A percentile compares a stretch with the other conserved stretches of the same genome.
phyloP scores from a whole-genome alignment of 2,888 invertebrate genomes.

The Apodemia zela region DNA sequence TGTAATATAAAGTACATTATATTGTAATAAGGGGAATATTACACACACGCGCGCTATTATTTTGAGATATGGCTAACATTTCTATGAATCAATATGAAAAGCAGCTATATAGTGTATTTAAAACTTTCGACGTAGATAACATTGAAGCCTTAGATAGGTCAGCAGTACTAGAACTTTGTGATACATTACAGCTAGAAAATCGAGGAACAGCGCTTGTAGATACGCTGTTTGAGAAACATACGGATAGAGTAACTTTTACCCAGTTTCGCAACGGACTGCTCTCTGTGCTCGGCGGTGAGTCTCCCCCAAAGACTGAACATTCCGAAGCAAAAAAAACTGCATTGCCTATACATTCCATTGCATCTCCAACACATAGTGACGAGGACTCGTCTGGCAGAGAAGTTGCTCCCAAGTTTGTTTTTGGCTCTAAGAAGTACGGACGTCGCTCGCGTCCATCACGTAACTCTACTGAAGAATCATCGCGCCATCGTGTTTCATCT shows the following conservation, averaged over 20 bases:
- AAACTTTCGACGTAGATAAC: conserved; percentile 87
- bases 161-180: conserved; percentile 85
- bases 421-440: conserved; percentile 88
- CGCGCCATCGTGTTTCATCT: conserved; percentile 51
- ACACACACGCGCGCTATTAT: not conserved
- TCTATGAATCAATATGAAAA: conserved; percentile 88
- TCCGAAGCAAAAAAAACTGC: conserved; percentile 38
- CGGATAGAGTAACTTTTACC: conserved; percentile 82
- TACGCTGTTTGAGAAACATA: conserved; percentile 75
- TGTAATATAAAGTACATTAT: conserved; percentile 3
- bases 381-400: conserved; percentile 84
- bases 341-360: conserved; percentile 35
- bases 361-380: conserved; percentile 49
- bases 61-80: conserved; percentile 53
- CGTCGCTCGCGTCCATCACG: conserved; percentile 83
- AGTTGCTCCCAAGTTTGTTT: conserved; percentile 86
- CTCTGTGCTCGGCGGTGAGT: conserved; percentile 82
- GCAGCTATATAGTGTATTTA: conserved; percentile 89
- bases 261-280: conserved; percentile 89
- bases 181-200: conserved; percentile 88
- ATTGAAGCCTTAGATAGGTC: conserved; percentile 84
- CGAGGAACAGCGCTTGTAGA: conserved; percentile 83
- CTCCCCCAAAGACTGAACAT: conserved; percentile 37
- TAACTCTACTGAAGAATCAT: conserved; percentile 36
- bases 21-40: conserved; percentile 1